Evolutionary conservation across 1,140 invertebrate species (phyloP).

Genomic region (Cotesia vestalis): DNA sequence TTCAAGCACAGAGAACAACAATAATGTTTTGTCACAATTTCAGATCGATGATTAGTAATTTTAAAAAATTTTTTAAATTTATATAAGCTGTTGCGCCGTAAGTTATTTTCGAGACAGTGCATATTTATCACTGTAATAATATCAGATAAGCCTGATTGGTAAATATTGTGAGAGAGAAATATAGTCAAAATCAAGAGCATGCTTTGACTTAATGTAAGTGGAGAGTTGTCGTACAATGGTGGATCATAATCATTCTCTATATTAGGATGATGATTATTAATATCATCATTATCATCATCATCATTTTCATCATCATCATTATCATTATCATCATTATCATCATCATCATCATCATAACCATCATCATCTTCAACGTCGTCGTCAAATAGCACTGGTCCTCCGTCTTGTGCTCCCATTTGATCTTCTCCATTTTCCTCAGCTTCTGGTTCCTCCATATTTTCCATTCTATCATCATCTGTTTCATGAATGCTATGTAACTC

Average conservation of each 20-base stretch:
- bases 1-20: slow-evolving; percentile 1
- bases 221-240: slow-evolving; percentile 21
- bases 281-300: no score
- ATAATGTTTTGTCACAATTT: not conserved
- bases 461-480: no score
- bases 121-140: slow-evolving; percentile 1
- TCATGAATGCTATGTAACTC: no score
- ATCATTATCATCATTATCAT: no score
- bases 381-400: no score
- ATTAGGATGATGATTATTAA: no score
- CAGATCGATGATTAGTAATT: not conserved
- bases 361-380: no score
- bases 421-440: no score
- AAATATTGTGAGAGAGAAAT: slow-evolving; percentile 18
- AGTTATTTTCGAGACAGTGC: slow-evolving; percentile 7
- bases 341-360: no score
- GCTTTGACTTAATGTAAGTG: slow-evolving; percentile 13
- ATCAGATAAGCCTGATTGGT: not conserved
- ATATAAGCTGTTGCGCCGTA: slow-evolving; percentile 14
- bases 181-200: not conserved
- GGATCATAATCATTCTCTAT: not conserved
- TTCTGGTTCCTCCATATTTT: no score
- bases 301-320: no score
- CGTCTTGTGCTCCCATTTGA: no score
- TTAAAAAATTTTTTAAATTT: slow-evolving; percentile 26